A percentile compares a stretch with the other conserved stretches of the same genome.
Conservation (phyloP, 2,113 vertebrate species). For the Rhynchopsitta pachyrhyncha region DNA sequence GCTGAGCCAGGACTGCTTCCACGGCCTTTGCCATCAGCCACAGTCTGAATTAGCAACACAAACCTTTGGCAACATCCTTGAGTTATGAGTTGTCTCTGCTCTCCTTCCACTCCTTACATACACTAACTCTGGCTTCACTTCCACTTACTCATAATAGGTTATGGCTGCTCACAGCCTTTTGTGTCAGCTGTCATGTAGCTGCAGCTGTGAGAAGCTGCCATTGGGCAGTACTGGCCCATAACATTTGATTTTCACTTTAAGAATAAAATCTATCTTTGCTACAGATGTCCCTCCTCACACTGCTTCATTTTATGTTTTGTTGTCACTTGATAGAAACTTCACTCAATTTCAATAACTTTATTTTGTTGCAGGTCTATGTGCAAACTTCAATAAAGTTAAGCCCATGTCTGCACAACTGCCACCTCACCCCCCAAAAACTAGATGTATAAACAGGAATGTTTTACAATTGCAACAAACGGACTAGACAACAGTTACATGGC, state of each 20-base stretch:
- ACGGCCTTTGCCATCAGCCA: background rate
- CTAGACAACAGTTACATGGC: background rate
- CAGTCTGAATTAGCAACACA: background rate
- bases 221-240: background rate
- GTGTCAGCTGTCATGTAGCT: background rate
- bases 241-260: background rate
- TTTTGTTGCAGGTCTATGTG: rapidly evolving
- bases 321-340: background rate
- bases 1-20: background rate
- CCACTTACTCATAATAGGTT: background rate
- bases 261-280: background rate
- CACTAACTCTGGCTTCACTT: background rate
- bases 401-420: background rate
- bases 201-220: background rate
- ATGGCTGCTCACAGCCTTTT: background rate
- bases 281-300: background rate
- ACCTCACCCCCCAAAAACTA: background rate
- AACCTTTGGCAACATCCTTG: background rate
- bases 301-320: background rate
- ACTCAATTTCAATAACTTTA: background rate
- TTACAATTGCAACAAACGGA: background rate
- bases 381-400: conserved; percentile 3
- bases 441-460: background rate
- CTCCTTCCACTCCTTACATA: background rate
- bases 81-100: background rate